Base-by-base conservation (phyloP, 2,797 vertebrate genomes). In the Sebastes hubbsi region DNA sequence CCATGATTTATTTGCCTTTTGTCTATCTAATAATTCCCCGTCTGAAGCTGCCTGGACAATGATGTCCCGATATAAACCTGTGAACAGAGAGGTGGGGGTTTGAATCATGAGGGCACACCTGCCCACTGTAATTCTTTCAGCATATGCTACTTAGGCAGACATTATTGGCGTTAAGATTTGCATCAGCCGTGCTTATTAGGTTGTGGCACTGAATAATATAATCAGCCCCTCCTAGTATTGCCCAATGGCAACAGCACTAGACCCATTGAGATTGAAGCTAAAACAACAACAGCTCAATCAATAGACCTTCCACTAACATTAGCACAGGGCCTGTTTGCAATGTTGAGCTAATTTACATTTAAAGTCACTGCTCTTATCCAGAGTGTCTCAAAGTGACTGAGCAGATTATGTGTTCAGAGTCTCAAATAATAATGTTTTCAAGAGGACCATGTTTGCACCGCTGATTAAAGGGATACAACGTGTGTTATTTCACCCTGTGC, bases 281-380 rank as follows among this genome's bases (percentile, higher is more conserved):
- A 88, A 87, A 82, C 78, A 88, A 79, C 64, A 62, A 68, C 18
- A 5, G 7, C 56, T 82, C 61, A 78, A 81, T 90, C 86, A 82
- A 87, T 72, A 87, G 36, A 62, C 22, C 52, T 52, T 82, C 69
- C 34, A 52, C 77, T 66, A 80, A 87, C 72, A 84, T 83, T 62
- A 76, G 77, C 81, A 78, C 49, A 61, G 68, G 59, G 62, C 5
- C 64, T 85, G 76, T 84, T 89, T 80, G 75, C 72, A 82, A 73
- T 64, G 83, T 74, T 76, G 29, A 86, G 71, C 80, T 86, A 59
- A 86, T 92, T 91, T 86, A 68, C 80, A 87, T 89, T 71, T 75
- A 65, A 78, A 84, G 60, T 61, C 60, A 10, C 60, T 58, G 78
- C 59, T 76, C 25, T 66, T 70, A 81, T 77, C 65, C 24, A 61